Conservation (phyloP, 2,888 invertebrate species). For the Drosophila dives region DNA sequence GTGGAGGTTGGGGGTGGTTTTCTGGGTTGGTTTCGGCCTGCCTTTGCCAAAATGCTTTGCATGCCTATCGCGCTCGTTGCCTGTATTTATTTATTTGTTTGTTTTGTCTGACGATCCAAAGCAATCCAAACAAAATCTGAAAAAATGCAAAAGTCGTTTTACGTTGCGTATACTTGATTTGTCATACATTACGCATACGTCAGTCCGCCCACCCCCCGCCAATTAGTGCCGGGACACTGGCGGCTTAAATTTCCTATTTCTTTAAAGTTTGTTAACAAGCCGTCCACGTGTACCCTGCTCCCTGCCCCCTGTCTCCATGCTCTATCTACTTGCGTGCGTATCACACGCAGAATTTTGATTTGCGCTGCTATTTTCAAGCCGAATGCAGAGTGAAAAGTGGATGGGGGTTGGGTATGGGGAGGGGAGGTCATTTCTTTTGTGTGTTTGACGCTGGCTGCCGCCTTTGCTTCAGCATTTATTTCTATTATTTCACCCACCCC, state of each 20-base stretch:
- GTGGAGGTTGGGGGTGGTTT: neutral
- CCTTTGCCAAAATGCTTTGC: conserved; percentile 55
- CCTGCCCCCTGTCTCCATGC: neutral
- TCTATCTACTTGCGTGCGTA: conserved; percentile 35
- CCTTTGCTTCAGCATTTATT: conserved; percentile 42
- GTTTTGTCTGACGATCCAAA: conserved; percentile 44
- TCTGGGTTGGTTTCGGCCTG: neutral
- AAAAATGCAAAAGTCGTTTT: conserved; percentile 16
- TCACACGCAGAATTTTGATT: conserved; percentile 78
- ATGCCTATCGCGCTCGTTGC: conserved; percentile 29
- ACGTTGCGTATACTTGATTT: conserved; percentile 72
- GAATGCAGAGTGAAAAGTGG: conserved; percentile 15
- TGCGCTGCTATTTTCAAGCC: conserved; percentile 43
- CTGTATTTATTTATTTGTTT: conserved; percentile 33
- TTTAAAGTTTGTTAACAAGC: conserved; percentile 53
- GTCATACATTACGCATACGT: conserved; percentile 71
- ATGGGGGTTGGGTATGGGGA: neutral
- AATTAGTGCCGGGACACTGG: conserved; percentile 54
- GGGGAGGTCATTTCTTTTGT: conserved; percentile 36
- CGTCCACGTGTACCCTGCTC: neutral
- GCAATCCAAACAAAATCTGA: conserved; percentile 55
- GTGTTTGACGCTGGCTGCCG: conserved; percentile 13
- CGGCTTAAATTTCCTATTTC: conserved; percentile 40
- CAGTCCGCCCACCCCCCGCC: conserved; percentile 19
- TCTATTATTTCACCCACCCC: conserved; percentile 5